Percentiles rank a stretch among this genome's conserved stretches.
These are phyloP conservation scores for Esox niger DNA, from an alignment of 2,113 vertebrate genomes.

Conservation along the genomic window DNA sequence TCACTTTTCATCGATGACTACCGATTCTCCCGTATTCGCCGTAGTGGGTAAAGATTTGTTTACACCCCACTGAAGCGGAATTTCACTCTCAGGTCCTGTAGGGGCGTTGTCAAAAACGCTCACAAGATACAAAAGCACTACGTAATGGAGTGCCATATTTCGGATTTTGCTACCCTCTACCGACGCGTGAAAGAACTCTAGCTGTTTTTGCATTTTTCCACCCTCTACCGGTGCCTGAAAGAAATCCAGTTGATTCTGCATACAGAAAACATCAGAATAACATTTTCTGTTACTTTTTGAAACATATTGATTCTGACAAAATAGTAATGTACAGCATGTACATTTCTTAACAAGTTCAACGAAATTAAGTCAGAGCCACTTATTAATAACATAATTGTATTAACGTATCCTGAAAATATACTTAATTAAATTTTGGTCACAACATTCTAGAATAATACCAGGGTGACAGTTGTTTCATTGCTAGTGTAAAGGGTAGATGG, in stretches of 20 bases:
- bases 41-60: slow-evolving; percentile 58
- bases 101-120: slow-evolving; percentile 65
- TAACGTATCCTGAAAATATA: too few relatives aligned
- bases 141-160: slow-evolving; percentile 56
- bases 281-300: too few relatives aligned
- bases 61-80: slow-evolving; percentile 42
- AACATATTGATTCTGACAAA: too few relatives aligned
- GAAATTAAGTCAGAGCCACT: too few relatives aligned
- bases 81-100: slow-evolving; percentile 46
- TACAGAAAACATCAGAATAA: too few relatives aligned
- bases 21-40: slow-evolving; percentile 18
- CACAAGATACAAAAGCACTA: slow-evolving; percentile 67
- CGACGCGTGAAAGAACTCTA: slow-evolving; percentile 23
- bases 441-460: too few relatives aligned
- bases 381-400: too few relatives aligned
- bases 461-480: too few relatives aligned
- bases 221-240: slow-evolving; percentile 49
- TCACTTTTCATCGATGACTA: neutral
- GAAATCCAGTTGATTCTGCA: neutral
- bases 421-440: too few relatives aligned
- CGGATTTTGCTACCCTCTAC: slow-evolving; percentile 45
- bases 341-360: too few relatives aligned
- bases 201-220: neutral
- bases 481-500: too few relatives aligned
- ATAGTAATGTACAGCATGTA: too few relatives aligned